phyloP scores from a whole-genome alignment of 2,888 invertebrate genomes.

The Athalia cordata region DNA sequence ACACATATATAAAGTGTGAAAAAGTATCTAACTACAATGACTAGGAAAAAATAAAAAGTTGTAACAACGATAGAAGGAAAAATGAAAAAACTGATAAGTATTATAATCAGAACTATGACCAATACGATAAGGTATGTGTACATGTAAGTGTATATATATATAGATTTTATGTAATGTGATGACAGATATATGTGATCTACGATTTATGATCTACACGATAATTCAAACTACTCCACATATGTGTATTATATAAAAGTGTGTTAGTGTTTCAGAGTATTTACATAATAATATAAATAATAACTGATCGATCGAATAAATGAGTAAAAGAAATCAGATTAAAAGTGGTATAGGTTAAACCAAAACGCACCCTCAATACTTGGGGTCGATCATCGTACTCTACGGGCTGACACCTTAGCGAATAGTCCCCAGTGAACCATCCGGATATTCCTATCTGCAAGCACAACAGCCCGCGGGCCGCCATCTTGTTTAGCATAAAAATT shows the following conservation, averaged over 20 bases:
- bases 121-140: too few relatives aligned
- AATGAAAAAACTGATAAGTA: too few relatives aligned
- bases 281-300: not conserved
- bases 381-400: constrained; percentile 96
- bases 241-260: not conserved
- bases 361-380: constrained; percentile 92
- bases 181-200: too few relatives aligned
- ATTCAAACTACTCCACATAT: not conserved
- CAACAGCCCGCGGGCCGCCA: constrained; percentile 69
- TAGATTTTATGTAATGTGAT: too few relatives aligned
- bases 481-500: constrained; percentile 42
- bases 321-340: not conserved
- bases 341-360: constrained; percentile 47
- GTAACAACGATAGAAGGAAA: too few relatives aligned
- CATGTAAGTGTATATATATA: too few relatives aligned
- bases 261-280: constrained; percentile 7
- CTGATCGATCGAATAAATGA: not conserved
- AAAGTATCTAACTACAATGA: too few relatives aligned
- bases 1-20: too few relatives aligned
- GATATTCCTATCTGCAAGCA: constrained; percentile 89
- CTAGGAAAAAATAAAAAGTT: too few relatives aligned
- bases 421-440: constrained; percentile 96
- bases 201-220: not conserved
- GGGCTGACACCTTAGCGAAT: constrained; percentile 96
- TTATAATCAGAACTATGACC: too few relatives aligned